These are phyloP conservation scores for Manduca sexta DNA, from an alignment of 1,140 invertebrate genomes.

Conservation along the genomic window DNA sequence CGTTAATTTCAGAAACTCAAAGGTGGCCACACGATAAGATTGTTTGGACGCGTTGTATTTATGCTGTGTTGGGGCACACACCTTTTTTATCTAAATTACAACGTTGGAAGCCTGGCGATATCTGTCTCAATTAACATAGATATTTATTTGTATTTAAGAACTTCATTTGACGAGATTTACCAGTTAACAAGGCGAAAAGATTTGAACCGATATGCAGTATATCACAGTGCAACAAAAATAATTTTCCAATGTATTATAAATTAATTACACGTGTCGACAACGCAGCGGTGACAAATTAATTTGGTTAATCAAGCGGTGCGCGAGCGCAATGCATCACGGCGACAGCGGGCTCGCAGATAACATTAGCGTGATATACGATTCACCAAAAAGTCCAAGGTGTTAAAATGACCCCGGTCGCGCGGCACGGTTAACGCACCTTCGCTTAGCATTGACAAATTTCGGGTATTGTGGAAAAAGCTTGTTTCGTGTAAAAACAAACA, in stretches of 20 bases:
- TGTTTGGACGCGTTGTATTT: constrained; percentile 63
- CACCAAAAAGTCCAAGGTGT: constrained; percentile 42
- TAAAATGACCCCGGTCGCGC: constrained; percentile 30
- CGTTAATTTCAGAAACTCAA: constrained; percentile 57
- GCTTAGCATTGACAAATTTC: constrained; percentile 18
- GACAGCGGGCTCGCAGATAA: constrained; percentile 57
- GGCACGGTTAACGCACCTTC: constrained; percentile 35
- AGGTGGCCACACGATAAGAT: constrained; percentile 61
- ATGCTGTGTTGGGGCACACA: constrained; percentile 53
- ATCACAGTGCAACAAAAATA: background rate
- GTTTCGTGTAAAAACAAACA: constrained; percentile 2
- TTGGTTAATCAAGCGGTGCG: constrained; percentile 58
- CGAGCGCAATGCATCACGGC: constrained; percentile 56
- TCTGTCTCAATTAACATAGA: constrained; percentile 57
- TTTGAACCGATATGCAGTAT: background rate
- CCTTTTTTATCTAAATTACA: constrained; percentile 64
- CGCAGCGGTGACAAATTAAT: constrained; percentile 61
- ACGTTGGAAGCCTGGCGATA: constrained; percentile 62
- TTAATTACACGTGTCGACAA: constrained; percentile 23
- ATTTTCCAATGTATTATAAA: constrained; percentile 16
- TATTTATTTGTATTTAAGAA: constrained; percentile 10
- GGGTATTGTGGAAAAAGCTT: constrained; percentile 8
- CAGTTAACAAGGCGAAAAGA: background rate
- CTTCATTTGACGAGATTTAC: background rate
- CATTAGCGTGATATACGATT: constrained; percentile 59